Percentiles rank a stretch among this genome's conserved stretches.
phyloP scores from a whole-genome alignment of 2,113 vertebrate species.

The Calidris pugnax region DNA sequence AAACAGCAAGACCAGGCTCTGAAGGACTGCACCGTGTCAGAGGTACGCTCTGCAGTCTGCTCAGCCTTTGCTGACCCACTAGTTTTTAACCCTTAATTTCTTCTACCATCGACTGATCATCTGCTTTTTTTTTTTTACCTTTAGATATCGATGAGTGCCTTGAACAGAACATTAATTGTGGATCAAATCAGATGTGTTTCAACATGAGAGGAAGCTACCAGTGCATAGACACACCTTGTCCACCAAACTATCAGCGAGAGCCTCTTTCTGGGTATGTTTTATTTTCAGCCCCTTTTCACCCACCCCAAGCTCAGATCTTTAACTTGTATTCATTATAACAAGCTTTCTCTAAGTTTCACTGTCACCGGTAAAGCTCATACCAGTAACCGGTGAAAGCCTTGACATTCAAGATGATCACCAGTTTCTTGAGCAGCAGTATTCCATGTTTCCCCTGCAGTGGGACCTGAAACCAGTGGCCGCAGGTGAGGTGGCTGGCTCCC shows the following conservation, averaged over 20 bases:
- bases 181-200: slow-evolving; percentile 92
- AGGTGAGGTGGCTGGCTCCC: not conserved
- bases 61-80: not conserved
- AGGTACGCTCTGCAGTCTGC: not conserved
- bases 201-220: slow-evolving; percentile 94
- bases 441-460: not conserved
- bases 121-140: not conserved
- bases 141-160: slow-evolving; percentile 93
- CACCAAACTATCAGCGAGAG: slow-evolving; percentile 89
- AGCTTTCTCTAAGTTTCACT: not conserved
- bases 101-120: not conserved
- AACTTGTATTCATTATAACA: not conserved
- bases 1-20: not conserved
- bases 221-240: slow-evolving; percentile 95
- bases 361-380: not conserved
- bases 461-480: not conserved
- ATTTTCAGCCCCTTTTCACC: not conserved
- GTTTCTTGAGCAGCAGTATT: not conserved
- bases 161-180: slow-evolving; percentile 89
- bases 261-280: slow-evolving; percentile 83
- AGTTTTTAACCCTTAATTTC: not conserved
- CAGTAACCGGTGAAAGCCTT: not conserved
- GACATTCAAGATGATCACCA: accelerated
- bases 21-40: not conserved
- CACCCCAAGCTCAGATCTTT: not conserved